phyloP scores from a whole-genome alignment of 2,113 vertebrate genomes.

The Chroicocephalus ridibundus region DNA sequence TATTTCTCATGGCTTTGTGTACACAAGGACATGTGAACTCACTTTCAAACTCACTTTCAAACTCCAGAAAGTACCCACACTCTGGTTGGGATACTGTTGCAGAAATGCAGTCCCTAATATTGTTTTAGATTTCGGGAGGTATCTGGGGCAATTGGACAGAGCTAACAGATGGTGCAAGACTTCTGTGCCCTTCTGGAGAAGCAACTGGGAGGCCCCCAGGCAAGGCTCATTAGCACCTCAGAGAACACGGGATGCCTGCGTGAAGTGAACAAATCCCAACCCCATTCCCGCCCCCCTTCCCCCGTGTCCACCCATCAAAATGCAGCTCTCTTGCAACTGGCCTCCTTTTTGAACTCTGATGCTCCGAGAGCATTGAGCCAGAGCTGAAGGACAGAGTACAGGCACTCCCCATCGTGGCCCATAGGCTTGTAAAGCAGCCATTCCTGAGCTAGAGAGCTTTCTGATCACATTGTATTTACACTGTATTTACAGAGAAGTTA shows the following conservation, averaged over 20 bases:
- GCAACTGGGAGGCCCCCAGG: not conserved
- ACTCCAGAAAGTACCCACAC: not conserved
- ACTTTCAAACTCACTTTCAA: not conserved
- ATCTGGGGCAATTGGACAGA: not conserved
- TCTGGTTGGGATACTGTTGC: not conserved
- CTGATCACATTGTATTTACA: not conserved
- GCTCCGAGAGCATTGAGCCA: not conserved
- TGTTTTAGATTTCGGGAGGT: not conserved
- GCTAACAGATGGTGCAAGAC: constrained; percentile 25
- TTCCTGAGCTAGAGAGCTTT: not conserved
- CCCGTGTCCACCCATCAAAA: fast-evolving
- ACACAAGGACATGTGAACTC: not conserved
- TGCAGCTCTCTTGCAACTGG: not conserved
- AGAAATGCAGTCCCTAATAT: not conserved
- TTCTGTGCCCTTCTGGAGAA: not conserved
- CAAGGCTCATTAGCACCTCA: not conserved
- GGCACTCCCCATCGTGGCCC: not conserved
- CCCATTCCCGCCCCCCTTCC: not conserved
- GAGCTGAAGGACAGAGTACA: not conserved
- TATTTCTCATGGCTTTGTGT: not conserved
- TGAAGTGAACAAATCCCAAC: not conserved
- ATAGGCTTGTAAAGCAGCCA: not conserved
- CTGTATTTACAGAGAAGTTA: not conserved
- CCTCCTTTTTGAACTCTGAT: not conserved
- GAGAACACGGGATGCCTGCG: not conserved